phyloP scores from a whole-genome alignment of 2,888 invertebrate genomes.

The Dromius quadrimaculatus region DNA sequence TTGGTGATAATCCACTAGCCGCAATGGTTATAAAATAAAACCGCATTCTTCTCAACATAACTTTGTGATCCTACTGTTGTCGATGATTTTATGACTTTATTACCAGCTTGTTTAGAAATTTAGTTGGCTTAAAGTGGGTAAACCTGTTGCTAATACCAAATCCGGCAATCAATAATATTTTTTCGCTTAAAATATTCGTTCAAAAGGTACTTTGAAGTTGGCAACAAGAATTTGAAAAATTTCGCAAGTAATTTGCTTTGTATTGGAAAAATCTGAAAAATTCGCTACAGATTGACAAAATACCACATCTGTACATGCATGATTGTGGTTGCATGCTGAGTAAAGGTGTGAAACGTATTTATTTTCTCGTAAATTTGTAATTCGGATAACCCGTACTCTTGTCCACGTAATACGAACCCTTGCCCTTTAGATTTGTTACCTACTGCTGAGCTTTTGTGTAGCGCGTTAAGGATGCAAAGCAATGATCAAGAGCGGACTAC shows the following conservation, averaged over 20 bases:
- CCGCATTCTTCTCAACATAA: constrained; percentile 23
- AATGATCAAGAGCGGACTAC: constrained; percentile 44
- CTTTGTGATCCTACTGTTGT: background rate
- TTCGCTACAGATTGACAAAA: too few species aligned
- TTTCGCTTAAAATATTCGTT: background rate
- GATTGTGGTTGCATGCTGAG: background rate
- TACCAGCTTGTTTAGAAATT: constrained; percentile 9
- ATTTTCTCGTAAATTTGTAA: constrained; percentile 22
- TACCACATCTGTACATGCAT: too few species aligned
- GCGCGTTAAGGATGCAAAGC: background rate
- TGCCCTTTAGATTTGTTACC: constrained; percentile 1
- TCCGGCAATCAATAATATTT: constrained; percentile 1
- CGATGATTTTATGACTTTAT: constrained; percentile 16
- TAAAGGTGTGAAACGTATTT: background rate
- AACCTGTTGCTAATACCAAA: constrained; percentile 20
- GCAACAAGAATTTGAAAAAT: background rate
- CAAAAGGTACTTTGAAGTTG: background rate
- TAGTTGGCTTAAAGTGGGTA: constrained; percentile 21
- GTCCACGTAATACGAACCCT: background rate
- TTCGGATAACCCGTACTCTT: constrained; percentile 28
- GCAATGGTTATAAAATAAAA: constrained; percentile 20
- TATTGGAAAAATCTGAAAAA: background rate
- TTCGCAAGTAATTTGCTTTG: too few species aligned
- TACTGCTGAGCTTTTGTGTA: constrained; percentile 10
- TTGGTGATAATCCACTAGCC: constrained; percentile 16